Base-by-base conservation (phyloP, 2,888 invertebrate species). In the Hedychridium roseum region DNA sequence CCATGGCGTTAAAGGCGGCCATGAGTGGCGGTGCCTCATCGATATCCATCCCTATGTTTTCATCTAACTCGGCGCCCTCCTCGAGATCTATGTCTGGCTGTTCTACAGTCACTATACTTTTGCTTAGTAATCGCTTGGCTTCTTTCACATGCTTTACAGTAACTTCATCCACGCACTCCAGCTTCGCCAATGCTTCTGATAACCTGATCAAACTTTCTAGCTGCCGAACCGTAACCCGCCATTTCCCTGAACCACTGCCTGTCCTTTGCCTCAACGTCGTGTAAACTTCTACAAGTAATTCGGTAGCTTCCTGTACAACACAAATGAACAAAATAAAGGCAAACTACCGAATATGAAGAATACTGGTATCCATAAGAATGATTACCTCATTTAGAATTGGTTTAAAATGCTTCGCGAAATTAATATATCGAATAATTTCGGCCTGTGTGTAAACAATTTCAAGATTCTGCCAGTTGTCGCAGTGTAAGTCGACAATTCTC, bases 161-260 rank as follows among this genome's bases (percentile, higher is more conserved):
- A 9, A 97, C 97, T 74, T 91, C 90, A 41, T 95, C 94, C 60
- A 89, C 88, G 79, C 97, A 98, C 80, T 97, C 92, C 85, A 99
- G 86, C 79, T 96, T 89, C 40, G 99, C 97, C 86, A 97, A 89
- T 17, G 92, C 97, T 82, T 99, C 99, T 0, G 97, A 92, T 16
- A 99, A 84, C 7, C 99, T 90, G 69, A 99, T 88, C 87, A 99
- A 90, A 67, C 93, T 93, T 79, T 97, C 96, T 52, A 97, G 80
- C 74, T 99, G 99, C 0, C 99, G 85, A 14, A 98, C 98, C 0
- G 99, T 99, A 62, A 99, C 96, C 42, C 97, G 84, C 96, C 97
- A 98, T 0, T 95, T 88, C 1, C 87, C 85, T 1, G 83, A 75
- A 0, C 84, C 83, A 6, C 85, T 84, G 2, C 88, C 88, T 78